These are phyloP conservation scores for Catharus bicknelli DNA, from an alignment of 2,113 vertebrate genomes.

Conservation along the genomic window DNA sequence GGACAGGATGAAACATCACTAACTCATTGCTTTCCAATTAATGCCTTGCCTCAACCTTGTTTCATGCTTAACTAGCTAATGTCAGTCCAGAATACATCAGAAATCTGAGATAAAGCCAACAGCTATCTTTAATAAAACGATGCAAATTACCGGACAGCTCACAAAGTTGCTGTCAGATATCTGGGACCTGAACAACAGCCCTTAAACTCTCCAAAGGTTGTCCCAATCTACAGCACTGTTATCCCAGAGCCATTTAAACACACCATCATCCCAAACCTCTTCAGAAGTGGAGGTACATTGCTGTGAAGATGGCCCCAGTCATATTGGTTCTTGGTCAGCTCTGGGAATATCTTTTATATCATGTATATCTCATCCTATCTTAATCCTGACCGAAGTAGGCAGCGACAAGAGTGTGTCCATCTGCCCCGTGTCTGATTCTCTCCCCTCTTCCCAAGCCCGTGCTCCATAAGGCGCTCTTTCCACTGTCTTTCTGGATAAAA, in stretches of 20 bases:
- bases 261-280: background rate
- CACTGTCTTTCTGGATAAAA: background rate
- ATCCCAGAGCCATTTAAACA: background rate
- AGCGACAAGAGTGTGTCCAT: rapidly evolving
- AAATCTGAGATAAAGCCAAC: background rate
- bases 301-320: background rate
- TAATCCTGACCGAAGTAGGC: background rate
- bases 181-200: background rate
- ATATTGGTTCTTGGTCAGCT: background rate
- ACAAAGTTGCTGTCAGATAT: background rate
- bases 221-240: rapidly evolving
- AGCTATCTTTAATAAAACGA: background rate
- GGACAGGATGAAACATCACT: background rate
- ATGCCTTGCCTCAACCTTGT: background rate
- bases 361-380: background rate
- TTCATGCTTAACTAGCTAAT: background rate
- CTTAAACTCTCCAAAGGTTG: background rate
- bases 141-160: background rate
- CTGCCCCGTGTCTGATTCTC: background rate
- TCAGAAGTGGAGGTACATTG: background rate
- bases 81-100: background rate
- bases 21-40: background rate
- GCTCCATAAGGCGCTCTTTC: background rate
- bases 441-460: background rate
- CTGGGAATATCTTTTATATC: background rate